Conservation (phyloP, 2,113 vertebrate genomes). For the Lonchura striata region DNA sequence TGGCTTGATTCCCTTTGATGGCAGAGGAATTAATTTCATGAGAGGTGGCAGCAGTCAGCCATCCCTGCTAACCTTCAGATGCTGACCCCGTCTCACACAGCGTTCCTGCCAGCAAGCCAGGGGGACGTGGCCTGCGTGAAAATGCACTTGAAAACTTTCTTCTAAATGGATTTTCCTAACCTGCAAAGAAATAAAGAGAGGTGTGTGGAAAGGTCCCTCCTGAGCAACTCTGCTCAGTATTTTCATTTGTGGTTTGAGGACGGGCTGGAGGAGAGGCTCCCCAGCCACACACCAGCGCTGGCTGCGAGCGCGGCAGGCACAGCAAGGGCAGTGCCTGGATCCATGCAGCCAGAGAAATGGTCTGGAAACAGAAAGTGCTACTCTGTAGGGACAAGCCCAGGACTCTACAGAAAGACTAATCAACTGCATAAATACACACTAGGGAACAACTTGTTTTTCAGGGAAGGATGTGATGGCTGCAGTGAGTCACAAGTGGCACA, state of each 20-base stretch:
- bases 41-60: neutral
- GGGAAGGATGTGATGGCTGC: neutral
- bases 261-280: neutral
- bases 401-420: neutral
- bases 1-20: neutral
- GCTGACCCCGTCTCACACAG: accelerated
- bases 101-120: neutral
- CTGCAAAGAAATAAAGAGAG: neutral
- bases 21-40: neutral
- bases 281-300: accelerated
- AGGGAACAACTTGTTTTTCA: neutral
- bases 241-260: neutral
- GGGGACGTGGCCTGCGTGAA: neutral
- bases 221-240: neutral
- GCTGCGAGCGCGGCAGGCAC: neutral
- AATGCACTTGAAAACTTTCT: neutral
- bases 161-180: neutral
- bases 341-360: neutral
- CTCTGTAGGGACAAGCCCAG: neutral
- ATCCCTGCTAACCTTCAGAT: neutral
- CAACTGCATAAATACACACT: neutral
- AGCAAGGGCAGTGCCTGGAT: accelerated
- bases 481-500: neutral
- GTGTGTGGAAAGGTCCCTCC: neutral
- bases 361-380: neutral